Evolutionary conservation across 1,140 invertebrate genomes (phyloP).

Genomic region (Holotrichia oblita): DNA sequence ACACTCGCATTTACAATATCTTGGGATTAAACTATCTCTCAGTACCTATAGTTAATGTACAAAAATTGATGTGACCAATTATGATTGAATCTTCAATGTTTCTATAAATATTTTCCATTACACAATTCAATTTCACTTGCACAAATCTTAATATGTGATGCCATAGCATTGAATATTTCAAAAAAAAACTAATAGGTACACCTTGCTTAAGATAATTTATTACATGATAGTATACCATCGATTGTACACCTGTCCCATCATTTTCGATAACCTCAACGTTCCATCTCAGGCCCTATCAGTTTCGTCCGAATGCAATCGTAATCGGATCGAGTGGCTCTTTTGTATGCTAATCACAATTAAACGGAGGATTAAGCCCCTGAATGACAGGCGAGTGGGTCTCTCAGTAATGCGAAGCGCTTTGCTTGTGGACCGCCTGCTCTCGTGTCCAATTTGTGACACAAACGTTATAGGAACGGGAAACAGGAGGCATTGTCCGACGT

Average conservation of each 20-base stretch:
- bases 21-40: too few species aligned
- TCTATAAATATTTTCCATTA: too few species aligned
- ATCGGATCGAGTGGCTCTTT: slow-evolving; percentile 9
- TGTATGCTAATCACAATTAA: slow-evolving; percentile 21
- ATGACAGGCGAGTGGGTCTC: slow-evolving; percentile 9
- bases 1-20: too few species aligned
- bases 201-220: background rate
- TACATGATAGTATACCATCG: background rate
- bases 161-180: too few species aligned
- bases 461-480: background rate
- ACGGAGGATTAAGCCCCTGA: background rate
- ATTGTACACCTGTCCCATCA: slow-evolving; percentile 3
- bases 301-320: slow-evolving; percentile 12
- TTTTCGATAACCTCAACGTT: background rate
- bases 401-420: background rate
- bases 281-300: background rate
- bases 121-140: too few species aligned
- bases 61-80: too few species aligned
- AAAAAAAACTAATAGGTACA: too few species aligned
- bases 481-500: slow-evolving; percentile 4
- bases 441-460: slow-evolving; percentile 6
- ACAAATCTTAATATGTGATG: too few species aligned
- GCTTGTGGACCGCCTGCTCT: background rate
- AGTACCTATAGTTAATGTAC: too few species aligned
- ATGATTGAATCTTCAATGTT: too few species aligned